Conservation (phyloP, 2,797 vertebrate genomes). For the Halcyon leucocephala region DNA sequence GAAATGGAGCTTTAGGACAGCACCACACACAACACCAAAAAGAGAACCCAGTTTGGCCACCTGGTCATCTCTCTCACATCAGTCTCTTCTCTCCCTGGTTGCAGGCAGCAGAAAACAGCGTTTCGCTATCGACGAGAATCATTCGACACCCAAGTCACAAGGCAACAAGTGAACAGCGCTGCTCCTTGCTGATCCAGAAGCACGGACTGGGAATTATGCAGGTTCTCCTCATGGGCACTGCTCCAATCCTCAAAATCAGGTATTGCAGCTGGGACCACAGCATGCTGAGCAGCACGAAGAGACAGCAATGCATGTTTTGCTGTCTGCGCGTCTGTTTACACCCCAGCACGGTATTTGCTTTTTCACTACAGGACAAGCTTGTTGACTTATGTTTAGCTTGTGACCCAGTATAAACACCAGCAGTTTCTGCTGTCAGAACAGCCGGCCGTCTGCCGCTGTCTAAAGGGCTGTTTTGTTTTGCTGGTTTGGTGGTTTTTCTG, state of each 20-base stretch:
- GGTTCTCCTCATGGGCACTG: background rate
- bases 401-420: conserved; percentile 21
- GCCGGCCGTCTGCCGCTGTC: background rate
- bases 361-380: background rate
- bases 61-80: background rate
- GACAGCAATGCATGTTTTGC: background rate
- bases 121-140: background rate
- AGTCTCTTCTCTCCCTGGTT: background rate
- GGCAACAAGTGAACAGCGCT: background rate
- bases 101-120: background rate
- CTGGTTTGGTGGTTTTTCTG: no score
- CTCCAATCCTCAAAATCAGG: background rate
- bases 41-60: background rate
- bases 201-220: accelerated
- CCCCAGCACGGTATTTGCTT: background rate
- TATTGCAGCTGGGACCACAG: background rate
- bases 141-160: background rate
- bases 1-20: background rate
- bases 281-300: background rate
- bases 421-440: conserved; percentile 7
- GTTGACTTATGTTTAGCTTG: background rate
- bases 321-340: background rate
- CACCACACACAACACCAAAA: accelerated
- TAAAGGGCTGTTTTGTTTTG: background rate
- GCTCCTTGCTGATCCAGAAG: background rate